Evolutionary conservation across 2,113 vertebrate genomes (phyloP), one percentile per base, ranked within the genome.

Genomic region (Rutilus rutilus): DNA sequence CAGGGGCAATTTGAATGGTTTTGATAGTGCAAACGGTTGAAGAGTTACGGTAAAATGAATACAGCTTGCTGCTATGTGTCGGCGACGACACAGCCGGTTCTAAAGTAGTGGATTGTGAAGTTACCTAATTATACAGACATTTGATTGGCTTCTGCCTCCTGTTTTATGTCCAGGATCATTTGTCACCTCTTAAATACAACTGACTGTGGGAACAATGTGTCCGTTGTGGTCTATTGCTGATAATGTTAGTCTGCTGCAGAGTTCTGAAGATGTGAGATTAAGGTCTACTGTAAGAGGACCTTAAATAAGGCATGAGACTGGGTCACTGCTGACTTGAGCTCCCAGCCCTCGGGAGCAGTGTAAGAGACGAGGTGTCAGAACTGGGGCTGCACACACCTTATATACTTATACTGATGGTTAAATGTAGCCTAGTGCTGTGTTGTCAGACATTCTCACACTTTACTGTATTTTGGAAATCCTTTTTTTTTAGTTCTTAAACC

Each of bases 261-360:
- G 75, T 25, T 71, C 69, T 17, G 11, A 50, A 89, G 88, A 86
- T 87, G 88, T 90, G 87, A 91, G 90, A 85, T 90, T 89, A 90
- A 90, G 89, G 89, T 85, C 89, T 50, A 91, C 89, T 89, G 71
- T 91, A 92, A 90, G 87, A 87, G 84, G 89, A 89, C 89, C 88
- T 47, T 93, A 50, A 94, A 91, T 93, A 92, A 93, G 90, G 90
- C 85, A 92, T 4, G 60, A 89, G 88, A 84, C 83, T 86, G 73
- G 82, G 3, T 23, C 39, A 33, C 23, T 52, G 75, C 54, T 52
- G 54, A 15, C 19, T 21, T 78, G 12, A 39, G 21, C 45, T 54
- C 50, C 15, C 75, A 77, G 25, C 76, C 88, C 45, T 5, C 21
- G 5, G 60, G 27, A 69, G 85, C 82, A 52, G 85, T 84, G 90